A percentile compares a stretch with the other conserved stretches of the same genome.
Evolutionary conservation across 2,797 vertebrate species (phyloP).

Genomic region (Manis crassicaudata): DNA sequence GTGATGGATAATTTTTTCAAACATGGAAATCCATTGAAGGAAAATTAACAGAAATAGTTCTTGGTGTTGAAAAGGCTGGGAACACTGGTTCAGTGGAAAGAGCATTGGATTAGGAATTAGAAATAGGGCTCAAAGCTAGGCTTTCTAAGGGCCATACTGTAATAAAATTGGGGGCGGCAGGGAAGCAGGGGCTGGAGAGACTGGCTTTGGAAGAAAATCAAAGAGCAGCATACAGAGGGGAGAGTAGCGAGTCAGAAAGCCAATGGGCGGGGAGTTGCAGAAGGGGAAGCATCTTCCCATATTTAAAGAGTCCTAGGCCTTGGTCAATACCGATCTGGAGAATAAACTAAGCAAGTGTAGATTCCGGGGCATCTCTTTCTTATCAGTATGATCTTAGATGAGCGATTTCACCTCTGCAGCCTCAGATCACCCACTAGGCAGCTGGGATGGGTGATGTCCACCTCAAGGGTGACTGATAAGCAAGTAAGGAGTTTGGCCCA

Average conservation of each 20-base stretch:
- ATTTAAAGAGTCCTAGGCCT: background rate
- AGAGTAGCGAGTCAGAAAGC: background rate
- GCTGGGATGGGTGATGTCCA: background rate
- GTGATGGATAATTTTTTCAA: conserved; percentile 6
- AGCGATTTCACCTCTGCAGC: background rate
- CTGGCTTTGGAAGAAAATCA: background rate
- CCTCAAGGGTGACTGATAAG: background rate
- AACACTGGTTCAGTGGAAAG: background rate
- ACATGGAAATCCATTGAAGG: background rate
- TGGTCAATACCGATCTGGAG: background rate
- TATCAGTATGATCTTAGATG: background rate
- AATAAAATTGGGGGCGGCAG: background rate
- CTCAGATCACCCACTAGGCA: background rate
- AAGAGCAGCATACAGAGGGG: background rate
- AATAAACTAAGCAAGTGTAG: background rate
- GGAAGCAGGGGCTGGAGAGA: background rate
- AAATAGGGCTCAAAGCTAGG: background rate
- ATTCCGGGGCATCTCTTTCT: background rate
- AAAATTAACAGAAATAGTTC: background rate
- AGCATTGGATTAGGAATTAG: background rate
- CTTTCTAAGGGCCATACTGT: background rate
- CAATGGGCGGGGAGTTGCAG: background rate
- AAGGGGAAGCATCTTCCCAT: background rate
- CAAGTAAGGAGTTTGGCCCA: background rate
- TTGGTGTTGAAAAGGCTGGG: background rate